Base-by-base conservation (phyloP, 2,113 vertebrate genomes). In the Neolamprologus ventralis region DNA sequence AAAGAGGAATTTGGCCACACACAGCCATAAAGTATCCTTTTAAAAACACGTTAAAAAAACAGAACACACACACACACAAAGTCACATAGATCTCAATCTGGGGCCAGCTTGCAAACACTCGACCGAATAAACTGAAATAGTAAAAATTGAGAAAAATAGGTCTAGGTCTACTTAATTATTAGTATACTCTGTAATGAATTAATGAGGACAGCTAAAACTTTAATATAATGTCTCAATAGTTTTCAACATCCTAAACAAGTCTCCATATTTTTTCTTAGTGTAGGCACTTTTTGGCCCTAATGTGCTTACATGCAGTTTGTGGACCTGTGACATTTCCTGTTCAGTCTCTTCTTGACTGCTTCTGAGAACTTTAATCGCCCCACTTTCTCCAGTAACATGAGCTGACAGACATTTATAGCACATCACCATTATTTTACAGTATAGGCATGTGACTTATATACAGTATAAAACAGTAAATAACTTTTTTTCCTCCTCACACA, bases 231-330 rank as follows among this genome's bases (percentile, higher is more conserved):
- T 93, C 65, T 92, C 37, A 47, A 86, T 80, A 68, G 14, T 21
- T 88, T 82, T 82, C 7, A 80, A 85, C 73, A 80, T 87, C 54
- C 68, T 89, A 60, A 71, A 88, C 87, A 89, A 86, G 73, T 90
- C 87, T 91, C 83, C 55, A 21, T 83, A 81, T 85, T 88, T 63
- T 37, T 68, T 13, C 88, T 88, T 73, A 87, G 89, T 91, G 91
- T 80, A 96, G 95, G 95, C 95, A 96, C 96, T 96, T 95, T 92
- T 85, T 90, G 57, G 85, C 87, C 90, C 49, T 37, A 54, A 90
- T 91, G 91, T 93, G 91, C 90, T 93, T 86, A 49, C 82, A n/a
- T 80, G 87, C 80, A n/a, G 26, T 73, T 85, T 42, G 28, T 75
- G 47, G 82, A 84, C 71, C 68, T 80, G 21, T 73, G 68, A 90